phyloP scores from a whole-genome alignment of 2,797 vertebrate species.

The Chanos chanos region DNA sequence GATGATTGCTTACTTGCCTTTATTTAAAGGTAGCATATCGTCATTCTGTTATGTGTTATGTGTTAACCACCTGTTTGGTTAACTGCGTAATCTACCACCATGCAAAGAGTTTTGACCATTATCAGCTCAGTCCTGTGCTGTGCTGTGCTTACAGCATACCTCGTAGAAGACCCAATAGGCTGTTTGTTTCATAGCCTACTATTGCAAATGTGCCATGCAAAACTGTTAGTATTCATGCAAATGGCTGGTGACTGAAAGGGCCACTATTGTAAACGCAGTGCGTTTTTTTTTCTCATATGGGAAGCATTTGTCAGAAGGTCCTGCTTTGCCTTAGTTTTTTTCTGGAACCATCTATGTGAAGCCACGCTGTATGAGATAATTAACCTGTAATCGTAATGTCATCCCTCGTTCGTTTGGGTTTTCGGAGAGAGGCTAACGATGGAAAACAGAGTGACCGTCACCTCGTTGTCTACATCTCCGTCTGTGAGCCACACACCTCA shows the following conservation, averaged over 20 bases:
- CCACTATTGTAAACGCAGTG: conserved; percentile 44
- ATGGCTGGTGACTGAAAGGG: conserved; percentile 63
- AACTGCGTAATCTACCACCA: too few relatives aligned
- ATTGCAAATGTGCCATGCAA: conserved; percentile 51
- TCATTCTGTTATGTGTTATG: too few relatives aligned
- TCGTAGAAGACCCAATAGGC: not conserved
- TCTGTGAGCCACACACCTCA: too few relatives aligned
- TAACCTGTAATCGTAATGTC: not conserved
- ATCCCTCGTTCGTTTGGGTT: not conserved
- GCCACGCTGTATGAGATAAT: not conserved
- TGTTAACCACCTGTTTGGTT: too few relatives aligned
- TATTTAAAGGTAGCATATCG: too few relatives aligned
- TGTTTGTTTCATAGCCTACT: conserved; percentile 9
- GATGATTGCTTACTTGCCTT: too few relatives aligned
- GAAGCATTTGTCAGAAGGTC: not conserved
- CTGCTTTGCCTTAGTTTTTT: not conserved
- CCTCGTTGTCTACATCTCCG: too few relatives aligned
- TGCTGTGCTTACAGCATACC: too few relatives aligned
- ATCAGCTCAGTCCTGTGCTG: too few relatives aligned
- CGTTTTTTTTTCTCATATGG: conserved; percentile 16
- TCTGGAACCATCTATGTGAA: not conserved
- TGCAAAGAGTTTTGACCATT: too few relatives aligned
- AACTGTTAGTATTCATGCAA: conserved; percentile 66
- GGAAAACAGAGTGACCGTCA: too few relatives aligned
- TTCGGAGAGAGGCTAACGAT: conserved; percentile 28